A percentile compares a stretch with the other conserved stretches of the same genome.
These are phyloP conservation scores for Drosophila neotestacea DNA, from an alignment of 2,888 invertebrate genomes.

Conservation along the genomic window DNA sequence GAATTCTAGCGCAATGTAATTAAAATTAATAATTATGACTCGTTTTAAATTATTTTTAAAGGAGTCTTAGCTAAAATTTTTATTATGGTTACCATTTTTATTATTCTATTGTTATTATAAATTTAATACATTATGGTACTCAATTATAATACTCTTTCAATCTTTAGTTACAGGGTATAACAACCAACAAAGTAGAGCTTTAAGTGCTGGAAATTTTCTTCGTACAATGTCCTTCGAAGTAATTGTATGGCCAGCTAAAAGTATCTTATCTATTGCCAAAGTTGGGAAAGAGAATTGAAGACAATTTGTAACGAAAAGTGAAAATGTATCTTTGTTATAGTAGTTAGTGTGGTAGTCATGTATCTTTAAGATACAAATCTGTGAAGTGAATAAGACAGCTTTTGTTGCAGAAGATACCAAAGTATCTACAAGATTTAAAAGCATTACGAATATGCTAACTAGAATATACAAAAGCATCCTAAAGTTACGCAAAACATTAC, in stretches of 20 bases:
- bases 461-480: background rate
- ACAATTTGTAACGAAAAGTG: constrained; percentile 16
- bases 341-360: background rate
- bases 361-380: constrained; percentile 9
- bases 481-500: background rate
- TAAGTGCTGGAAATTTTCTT: constrained; percentile 8
- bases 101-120: too few species aligned
- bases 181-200: constrained; percentile 12
- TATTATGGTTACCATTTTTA: too few species aligned
- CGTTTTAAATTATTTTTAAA: too few species aligned
- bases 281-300: background rate
- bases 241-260: constrained; percentile 1
- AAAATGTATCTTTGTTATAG: constrained; percentile 5
- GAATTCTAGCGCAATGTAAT: too few species aligned
- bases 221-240: constrained; percentile 15
- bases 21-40: too few species aligned
- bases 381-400: constrained; percentile 1
- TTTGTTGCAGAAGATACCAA: background rate
- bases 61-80: too few species aligned
- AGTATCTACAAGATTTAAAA: too few species aligned
- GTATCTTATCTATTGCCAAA: constrained; percentile 17
- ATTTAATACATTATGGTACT: too few species aligned
- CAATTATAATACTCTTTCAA: background rate
- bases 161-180: background rate
- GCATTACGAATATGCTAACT: too few species aligned